Conservation (phyloP, 1,140 invertebrate genomes). For the Diachasmimorpha longicaudata region DNA sequence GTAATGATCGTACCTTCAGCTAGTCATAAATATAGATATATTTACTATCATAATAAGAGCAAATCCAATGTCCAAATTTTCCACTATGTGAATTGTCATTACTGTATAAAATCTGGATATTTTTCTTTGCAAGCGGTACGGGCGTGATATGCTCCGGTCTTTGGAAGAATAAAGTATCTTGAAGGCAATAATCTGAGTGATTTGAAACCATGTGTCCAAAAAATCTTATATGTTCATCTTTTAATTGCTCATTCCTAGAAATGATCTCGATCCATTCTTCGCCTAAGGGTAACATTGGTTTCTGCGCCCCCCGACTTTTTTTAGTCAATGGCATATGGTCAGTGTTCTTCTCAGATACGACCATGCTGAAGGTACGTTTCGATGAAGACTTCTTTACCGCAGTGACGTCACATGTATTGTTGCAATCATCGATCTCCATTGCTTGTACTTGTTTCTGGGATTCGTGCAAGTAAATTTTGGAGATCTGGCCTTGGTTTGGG, state of each 20-base stretch:
- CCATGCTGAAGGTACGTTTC: too few species aligned
- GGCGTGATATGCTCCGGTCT: neutral
- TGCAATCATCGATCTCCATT: neutral
- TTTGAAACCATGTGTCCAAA: neutral
- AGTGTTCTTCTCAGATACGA: neutral
- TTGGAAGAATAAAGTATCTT: neutral
- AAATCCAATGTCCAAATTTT: neutral
- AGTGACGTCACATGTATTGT: neutral
- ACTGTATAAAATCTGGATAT: slow-evolving; percentile 1
- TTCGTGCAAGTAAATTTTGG: neutral
- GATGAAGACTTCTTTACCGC: neutral
- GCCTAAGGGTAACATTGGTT: neutral
- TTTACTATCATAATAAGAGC: neutral
- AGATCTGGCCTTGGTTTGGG: too few species aligned
- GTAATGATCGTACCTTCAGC: neutral
- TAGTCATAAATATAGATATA: neutral
- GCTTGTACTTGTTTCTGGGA: neutral
- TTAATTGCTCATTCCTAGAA: neutral
- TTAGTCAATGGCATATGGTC: neutral
- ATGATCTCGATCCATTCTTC: neutral
- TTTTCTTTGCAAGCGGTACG: neutral
- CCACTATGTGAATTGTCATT: neutral
- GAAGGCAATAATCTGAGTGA: neutral
- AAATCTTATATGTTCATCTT: neutral
- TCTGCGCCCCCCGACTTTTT: neutral